Evolutionary conservation across 1,140 invertebrate genomes (phyloP).

Genomic region (Panagrolaimus sp.): DNA sequence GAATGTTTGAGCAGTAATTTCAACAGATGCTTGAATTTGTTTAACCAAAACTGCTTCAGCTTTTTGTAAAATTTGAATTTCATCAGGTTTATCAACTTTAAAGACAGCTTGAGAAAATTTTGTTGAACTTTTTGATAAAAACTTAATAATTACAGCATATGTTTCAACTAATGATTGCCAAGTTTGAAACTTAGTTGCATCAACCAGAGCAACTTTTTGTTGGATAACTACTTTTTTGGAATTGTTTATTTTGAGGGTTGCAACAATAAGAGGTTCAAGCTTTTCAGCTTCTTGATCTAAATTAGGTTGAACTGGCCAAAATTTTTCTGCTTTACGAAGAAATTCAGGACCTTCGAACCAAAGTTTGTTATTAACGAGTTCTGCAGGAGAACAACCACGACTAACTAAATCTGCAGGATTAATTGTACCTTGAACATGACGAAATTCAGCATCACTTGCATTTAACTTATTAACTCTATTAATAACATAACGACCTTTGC

Average conservation of each 20-base stretch:
- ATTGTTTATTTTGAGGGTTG: background rate
- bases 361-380: background rate
- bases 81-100: too few species aligned
- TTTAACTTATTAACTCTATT: background rate
- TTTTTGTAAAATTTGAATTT: too few species aligned
- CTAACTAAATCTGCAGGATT: background rate
- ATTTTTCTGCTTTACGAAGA: background rate
- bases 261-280: background rate
- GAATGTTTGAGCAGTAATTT: background rate
- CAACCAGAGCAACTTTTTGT: too few species aligned
- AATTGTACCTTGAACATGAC: background rate
- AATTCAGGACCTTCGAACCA: background rate
- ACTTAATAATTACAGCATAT: background rate
- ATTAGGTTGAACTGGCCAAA: background rate
- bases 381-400: background rate
- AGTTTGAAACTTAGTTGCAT: too few species aligned
- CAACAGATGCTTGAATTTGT: background rate
- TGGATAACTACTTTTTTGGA: background rate
- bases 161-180: background rate
- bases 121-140: background rate
- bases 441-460: background rate
- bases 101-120: too few species aligned
- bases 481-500: background rate
- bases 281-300: background rate
- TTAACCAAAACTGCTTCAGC: too few species aligned